Percentiles rank a stretch among this genome's conserved stretches.
These are phyloP conservation scores for Anastrepha ludens DNA, from an alignment of 1,140 invertebrate genomes.

Conservation along the genomic window DNA sequence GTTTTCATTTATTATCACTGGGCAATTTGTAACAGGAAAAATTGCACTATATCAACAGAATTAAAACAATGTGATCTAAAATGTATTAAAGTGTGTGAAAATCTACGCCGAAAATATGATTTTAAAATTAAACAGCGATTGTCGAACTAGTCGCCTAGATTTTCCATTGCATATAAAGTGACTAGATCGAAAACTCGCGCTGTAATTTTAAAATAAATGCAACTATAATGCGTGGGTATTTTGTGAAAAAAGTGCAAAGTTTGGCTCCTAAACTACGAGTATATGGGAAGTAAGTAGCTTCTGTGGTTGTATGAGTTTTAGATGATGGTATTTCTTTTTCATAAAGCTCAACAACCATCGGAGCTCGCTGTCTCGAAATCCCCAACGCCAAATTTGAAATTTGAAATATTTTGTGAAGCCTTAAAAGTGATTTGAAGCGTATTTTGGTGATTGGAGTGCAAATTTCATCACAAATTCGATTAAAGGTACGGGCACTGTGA, in stretches of 20 bases:
- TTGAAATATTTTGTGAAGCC: background rate
- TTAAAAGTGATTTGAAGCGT: background rate
- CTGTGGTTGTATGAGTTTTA: slow-evolving; percentile 54
- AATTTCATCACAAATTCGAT: slow-evolving; percentile 28
- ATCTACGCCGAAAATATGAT: slow-evolving; percentile 48
- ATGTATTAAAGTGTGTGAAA: background rate
- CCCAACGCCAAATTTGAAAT: background rate
- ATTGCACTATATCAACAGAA: background rate
- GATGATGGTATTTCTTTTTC: slow-evolving; percentile 45
- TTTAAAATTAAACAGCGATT: slow-evolving; percentile 75
- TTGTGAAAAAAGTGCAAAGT: background rate
- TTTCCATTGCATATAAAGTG: slow-evolving; percentile 60
- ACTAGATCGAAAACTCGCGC: slow-evolving; percentile 75
- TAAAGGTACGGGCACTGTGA: slow-evolving; percentile 69
- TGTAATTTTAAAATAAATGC: slow-evolving; percentile 73
- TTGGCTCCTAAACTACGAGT: no score
- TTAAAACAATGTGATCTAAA: background rate
- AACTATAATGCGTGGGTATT: slow-evolving; percentile 56
- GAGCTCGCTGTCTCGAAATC: slow-evolving; percentile 52
- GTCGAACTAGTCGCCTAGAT: slow-evolving; percentile 71
- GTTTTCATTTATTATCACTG: slow-evolving; percentile 67
- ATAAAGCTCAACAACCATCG: slow-evolving; percentile 58
- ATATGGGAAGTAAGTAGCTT: no score
- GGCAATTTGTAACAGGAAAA: slow-evolving; percentile 73
- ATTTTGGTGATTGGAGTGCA: background rate